A percentile compares a stretch with the other conserved stretches of the same genome.
phyloP scores from a whole-genome alignment of 2,113 vertebrate genomes.

The Pomatorhinus ruficollis region DNA sequence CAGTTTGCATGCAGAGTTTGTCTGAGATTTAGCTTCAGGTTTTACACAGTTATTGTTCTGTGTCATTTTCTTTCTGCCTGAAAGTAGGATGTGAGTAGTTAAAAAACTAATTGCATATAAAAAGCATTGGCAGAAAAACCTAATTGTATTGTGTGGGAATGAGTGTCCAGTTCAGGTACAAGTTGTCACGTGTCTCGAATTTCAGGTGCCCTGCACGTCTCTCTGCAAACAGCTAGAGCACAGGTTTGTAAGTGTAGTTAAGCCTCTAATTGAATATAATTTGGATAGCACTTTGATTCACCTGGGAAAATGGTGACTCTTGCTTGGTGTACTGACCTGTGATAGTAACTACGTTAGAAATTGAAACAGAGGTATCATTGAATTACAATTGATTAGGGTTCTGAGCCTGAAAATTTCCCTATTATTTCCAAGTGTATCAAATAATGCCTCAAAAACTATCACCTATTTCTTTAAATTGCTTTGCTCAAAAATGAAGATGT shows the following conservation, averaged over 20 bases:
- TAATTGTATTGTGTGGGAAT: not conserved
- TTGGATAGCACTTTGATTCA: not conserved
- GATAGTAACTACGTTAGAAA: not conserved
- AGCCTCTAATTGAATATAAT: not conserved
- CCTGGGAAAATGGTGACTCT: not conserved
- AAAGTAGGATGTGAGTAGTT: not conserved
- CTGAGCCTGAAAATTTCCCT: not conserved
- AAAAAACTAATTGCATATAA: not conserved
- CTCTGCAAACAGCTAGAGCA: not conserved
- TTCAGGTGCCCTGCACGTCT: not conserved
- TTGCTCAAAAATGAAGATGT: not conserved
- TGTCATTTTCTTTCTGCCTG: not conserved
- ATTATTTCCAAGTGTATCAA: not conserved
- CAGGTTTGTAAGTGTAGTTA: not conserved
- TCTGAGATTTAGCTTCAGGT: not conserved
- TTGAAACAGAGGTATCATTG: not conserved
- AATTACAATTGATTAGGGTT: not conserved
- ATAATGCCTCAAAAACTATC: not conserved
- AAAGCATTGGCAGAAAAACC: not conserved
- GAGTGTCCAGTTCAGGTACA: not conserved
- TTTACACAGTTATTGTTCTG: not conserved
- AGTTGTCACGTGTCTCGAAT: not conserved
- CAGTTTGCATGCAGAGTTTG: not conserved
- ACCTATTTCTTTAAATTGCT: not conserved
- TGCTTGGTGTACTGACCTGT: not conserved